Base-by-base conservation (phyloP, 1,140 invertebrate species). In the Paracyclopina nana region DNA sequence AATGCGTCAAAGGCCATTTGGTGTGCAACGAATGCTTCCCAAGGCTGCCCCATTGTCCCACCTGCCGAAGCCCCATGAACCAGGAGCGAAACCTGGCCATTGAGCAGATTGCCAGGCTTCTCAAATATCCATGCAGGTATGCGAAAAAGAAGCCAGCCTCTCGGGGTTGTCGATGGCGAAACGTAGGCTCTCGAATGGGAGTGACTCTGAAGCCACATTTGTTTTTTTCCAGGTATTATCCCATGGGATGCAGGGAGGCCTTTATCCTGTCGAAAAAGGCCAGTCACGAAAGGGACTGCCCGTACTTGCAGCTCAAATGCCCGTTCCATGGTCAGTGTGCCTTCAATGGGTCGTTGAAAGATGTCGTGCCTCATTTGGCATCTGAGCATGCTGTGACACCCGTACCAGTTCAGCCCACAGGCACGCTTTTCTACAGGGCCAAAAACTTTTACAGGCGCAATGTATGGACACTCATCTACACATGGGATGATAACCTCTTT, bases 1-100 rank as follows among this genome's bases (percentile, higher is more conserved):
- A 77, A 58, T 78, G 76, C 55, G 71, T 74, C 30, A 74, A 77
- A 53, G 50, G 50, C 16, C 50, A 52, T 44, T 26, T 52, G 24
- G 50, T 52, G 11, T 52, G 50, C 18, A 44, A 11, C 1, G 50
- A 52, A 26, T 52, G 50, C 26, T 52, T 46, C 50, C 50, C 50
- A 2, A n/a, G 50, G 14, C 38, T 52, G 8, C 38, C 16, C 26
- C 50, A 52, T 27, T 52, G 50, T 44, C 50, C 50, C 2, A 52
- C 50, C 2, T 52, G 50, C 28, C 31, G 50, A 18, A 14, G 31
- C 38, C 20, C 16, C 18, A 52, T 52, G 50, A 43, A n/a, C 38
- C 12, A 44, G 28, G 50, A 52, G 27, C 34, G 50, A 26, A 52
- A 52, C 28, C 38, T 52, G 20, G 50, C 20, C 3, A 52, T 52